Evolutionary conservation across 2,113 vertebrate genomes (phyloP), one percentile per base, ranked within the genome.

Genomic region (Microtus ochrogaster): DNA sequence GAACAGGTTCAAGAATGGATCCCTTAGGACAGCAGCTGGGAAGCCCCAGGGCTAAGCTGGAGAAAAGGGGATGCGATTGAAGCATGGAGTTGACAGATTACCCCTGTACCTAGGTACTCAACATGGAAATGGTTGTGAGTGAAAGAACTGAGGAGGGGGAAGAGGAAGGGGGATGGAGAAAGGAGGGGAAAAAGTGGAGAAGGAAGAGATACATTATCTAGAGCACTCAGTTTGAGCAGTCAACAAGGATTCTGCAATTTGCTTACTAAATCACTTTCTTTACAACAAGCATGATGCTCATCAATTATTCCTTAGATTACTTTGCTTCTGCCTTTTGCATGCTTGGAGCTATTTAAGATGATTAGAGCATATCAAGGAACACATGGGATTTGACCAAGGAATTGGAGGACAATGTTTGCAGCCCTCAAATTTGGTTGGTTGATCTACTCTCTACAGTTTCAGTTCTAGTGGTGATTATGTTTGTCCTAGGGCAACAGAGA

Each of bases 101-200:
- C 30, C 24, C 9, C 61, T 90, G 28, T 5, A 19, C 33, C 11
- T 16, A 19, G 4, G 5, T 74, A 1, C 33, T 26, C n/a, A 26
- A 8, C n/a, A 47, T 0, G 33, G 41, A 7, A 63, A 13, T 9
- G 14, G 0, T 19, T 22, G 3, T 74, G 4, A 14, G 5, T 39
- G 24, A 44, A 74, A 58, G 49, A 88, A 22, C 4, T 39, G 13
- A 9, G 47, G 33, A 26, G 2, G 22, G 10, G 21, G 12, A 52
- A 8, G 41, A 49, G 17, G 10, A 44, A 11, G 49, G 3, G 2
- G 30, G 7, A 7, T 0, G 63, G 19, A 17, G 21, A 1, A 9
- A 33, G 44, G 76, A 13, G 10, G 28, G 5, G 0, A 26, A 22
- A 5, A 26, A 8, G 6, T 36, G 24, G 7, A 4, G 3, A 13